Evolutionary conservation across 2,113 vertebrate genomes (phyloP).

Genomic region (Empidonax traillii): DNA sequence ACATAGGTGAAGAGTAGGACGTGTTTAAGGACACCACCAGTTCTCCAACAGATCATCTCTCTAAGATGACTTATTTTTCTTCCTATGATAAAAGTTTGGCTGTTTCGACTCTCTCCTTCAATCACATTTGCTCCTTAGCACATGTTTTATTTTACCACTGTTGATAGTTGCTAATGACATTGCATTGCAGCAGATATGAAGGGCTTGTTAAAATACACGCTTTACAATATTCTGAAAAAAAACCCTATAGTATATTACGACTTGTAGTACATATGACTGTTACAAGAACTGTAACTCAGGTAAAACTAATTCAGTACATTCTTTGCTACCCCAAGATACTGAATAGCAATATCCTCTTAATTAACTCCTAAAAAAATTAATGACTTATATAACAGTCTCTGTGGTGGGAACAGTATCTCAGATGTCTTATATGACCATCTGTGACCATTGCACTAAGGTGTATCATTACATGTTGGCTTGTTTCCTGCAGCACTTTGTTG

Average conservation of each 20-base stretch:
- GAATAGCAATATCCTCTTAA: constrained; percentile 3
- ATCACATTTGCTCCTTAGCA: neutral
- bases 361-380: constrained; percentile 7
- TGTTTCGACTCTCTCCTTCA: neutral
- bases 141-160: constrained; percentile 38
- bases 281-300: neutral
- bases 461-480: neutral
- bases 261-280: neutral
- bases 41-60: neutral
- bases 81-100: neutral
- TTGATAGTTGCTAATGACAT: neutral
- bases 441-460: neutral
- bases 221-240: neutral
- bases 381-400: neutral
- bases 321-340: neutral
- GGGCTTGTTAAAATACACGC: constrained; percentile 15
- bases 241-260: neutral
- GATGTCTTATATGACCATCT: neutral
- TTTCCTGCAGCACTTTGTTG: neutral
- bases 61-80: neutral
- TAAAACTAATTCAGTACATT: neutral
- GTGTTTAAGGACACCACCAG: neutral
- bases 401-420: neutral
- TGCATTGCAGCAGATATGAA: neutral
- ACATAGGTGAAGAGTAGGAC: neutral